Base-by-base conservation (phyloP, 2,888 invertebrate species). In the Spodoptera exigua region DNA sequence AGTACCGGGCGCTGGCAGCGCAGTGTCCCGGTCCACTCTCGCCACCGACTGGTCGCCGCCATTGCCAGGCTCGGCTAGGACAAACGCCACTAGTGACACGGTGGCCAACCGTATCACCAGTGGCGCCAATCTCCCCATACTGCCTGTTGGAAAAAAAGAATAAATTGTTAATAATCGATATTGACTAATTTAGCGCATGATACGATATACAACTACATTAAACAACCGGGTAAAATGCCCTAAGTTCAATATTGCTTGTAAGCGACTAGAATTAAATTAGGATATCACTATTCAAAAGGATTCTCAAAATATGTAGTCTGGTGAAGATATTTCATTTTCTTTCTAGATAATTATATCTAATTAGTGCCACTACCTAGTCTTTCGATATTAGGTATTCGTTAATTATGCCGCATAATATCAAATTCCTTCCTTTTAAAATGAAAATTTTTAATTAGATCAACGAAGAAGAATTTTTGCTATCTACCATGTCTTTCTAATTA, bases 31-130 rank as follows among this genome's bases (percentile, higher is more conserved):
- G 32, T 55, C 63, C 39, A 66, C 61, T n/a, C 82, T 55, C 34
- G 62, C 62, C 3, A 70, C 61, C 4, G 74, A 60, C 7, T 79
- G 71, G 61, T 70, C 78, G 52, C 79, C 72, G 64, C 78, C 85
- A 21, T 76, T 69, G 68, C 83, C 85, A 12, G 87, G 80, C 16
- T 92, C 92, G 78, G 91, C 91, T 40, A 89, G 69, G 78, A 79
- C 92, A 69, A 92, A 83, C 87, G 93, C 93, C 93, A 93, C 93
- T 85, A 93, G 92, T 89, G 91, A 92, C 71, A 89, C 85, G 85
- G 85, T 85, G 10, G 79, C 54, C 57, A 93, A 84, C 85, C 92
- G 84, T 68, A 91, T 84, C 90, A 92, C 93, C 80, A 93, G 91
- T 92, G 93, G 92, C 93, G 91, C 86, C 76, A 83, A 63, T 61